Evolutionary conservation across 1,140 invertebrate species (phyloP).

Genomic region (Heterodera schachtii): DNA sequence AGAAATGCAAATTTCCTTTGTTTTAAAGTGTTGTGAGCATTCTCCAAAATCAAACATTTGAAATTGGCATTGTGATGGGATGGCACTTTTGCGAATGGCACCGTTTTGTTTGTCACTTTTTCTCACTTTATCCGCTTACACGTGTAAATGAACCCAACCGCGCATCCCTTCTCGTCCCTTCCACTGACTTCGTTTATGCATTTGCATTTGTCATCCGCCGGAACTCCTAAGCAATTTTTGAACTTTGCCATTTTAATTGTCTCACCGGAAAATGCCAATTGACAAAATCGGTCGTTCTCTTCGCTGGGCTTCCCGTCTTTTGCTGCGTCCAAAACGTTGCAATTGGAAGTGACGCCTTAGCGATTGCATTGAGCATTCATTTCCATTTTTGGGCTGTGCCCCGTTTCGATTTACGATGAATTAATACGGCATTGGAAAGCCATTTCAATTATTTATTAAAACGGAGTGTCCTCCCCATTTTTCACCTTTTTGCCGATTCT

Average conservation of each 20-base stretch:
- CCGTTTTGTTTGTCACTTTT: background rate
- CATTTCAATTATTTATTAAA: no score
- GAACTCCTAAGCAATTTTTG: constrained; percentile 33
- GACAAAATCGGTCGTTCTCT: constrained; percentile 45
- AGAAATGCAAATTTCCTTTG: no score
- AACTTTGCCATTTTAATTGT: constrained; percentile 3
- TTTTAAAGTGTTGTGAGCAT: no score
- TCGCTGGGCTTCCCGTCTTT: constrained; percentile 39
- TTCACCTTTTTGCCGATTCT: background rate
- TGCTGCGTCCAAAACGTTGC: constrained; percentile 51
- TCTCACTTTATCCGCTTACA: constrained; percentile 26
- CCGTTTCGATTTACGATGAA: no score
- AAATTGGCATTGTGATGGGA: no score
- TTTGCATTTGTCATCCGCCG: constrained; percentile 48
- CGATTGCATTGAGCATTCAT: no score
- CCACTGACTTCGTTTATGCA: constrained; percentile 47
- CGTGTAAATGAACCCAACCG: constrained; percentile 58
- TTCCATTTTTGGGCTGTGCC: no score
- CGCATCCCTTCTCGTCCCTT: constrained; percentile 58
- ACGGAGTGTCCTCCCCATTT: no score
- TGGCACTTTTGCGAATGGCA: no score
- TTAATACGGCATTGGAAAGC: no score
- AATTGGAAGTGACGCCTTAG: constrained; percentile 52
- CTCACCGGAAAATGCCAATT: constrained; percentile 48
- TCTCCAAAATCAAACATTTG: no score